These are phyloP conservation scores for Malurus elegans DNA, from an alignment of 2,113 vertebrate genomes.

Conservation along the genomic window DNA sequence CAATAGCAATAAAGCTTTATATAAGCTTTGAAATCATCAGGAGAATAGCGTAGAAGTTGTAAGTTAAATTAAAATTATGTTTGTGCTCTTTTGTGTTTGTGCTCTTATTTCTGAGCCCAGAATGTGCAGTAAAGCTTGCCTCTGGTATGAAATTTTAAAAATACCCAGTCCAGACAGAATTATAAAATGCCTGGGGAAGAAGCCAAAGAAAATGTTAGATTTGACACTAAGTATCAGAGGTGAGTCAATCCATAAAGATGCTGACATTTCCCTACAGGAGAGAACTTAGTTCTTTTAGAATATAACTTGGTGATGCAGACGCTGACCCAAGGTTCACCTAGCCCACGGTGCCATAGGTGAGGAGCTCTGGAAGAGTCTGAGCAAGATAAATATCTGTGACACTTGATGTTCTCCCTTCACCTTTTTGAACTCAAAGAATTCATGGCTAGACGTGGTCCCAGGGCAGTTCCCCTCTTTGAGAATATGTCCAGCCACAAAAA, in stretches of 20 bases:
- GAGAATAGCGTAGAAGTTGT: background rate
- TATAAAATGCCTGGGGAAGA: background rate
- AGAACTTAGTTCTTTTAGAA: background rate
- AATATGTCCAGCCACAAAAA: background rate
- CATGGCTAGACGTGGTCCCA: background rate
- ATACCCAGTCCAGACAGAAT: background rate
- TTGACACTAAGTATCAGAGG: background rate
- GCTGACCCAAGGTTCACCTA: background rate
- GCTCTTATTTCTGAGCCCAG: background rate
- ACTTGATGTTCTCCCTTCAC: background rate
- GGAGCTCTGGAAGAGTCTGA: background rate
- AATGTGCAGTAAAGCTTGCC: background rate
- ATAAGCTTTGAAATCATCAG: background rate
- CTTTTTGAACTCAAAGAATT: background rate
- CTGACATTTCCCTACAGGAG: background rate
- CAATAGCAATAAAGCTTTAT: background rate
- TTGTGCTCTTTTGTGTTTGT: background rate
- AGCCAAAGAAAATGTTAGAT: background rate
- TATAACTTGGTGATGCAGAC: background rate
- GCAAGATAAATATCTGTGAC: background rate
- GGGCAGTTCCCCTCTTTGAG: background rate
- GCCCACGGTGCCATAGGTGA: background rate
- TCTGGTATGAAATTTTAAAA: background rate
- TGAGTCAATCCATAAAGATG: background rate
- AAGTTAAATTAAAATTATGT: background rate